phyloP scores from a whole-genome alignment of 2,113 vertebrate genomes.

The Thamnophis sirtalis region DNA sequence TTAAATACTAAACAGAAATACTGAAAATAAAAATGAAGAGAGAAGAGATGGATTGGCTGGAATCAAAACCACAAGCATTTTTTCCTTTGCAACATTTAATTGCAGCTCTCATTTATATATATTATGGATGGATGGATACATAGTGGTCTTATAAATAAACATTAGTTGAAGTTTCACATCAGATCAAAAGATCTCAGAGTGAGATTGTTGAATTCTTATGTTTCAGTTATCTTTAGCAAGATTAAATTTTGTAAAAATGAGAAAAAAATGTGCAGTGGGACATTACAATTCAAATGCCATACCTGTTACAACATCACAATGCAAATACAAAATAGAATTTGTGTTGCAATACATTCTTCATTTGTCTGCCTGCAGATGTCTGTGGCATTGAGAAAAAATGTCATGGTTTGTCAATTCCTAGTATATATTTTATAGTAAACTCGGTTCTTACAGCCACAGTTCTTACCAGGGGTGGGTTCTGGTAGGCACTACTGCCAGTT shows the following conservation, averaged over 20 bases:
- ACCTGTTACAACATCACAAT: not conserved
- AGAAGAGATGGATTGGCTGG: not conserved
- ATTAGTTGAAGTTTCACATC: not conserved
- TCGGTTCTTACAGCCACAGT: not conserved
- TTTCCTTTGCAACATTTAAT: not conserved
- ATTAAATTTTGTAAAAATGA: not conserved
- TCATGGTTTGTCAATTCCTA: not conserved
- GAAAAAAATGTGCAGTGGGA: not conserved
- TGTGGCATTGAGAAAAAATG: not conserved
- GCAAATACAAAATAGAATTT: not conserved
- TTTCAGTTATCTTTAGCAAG: not conserved
- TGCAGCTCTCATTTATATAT: not conserved
- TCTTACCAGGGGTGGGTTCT: not conserved
- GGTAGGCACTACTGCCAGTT: no score
- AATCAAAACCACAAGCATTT: not conserved
- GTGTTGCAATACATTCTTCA: not conserved
- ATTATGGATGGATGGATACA: not conserved
- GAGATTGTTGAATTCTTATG: not conserved
- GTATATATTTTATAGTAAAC: not conserved
- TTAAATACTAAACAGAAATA: not conserved
- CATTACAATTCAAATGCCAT: not conserved
- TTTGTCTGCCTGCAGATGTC: not conserved
- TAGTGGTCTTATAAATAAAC: not conserved
- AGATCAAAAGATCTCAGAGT: not conserved
- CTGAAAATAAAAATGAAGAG: not conserved